Evolutionary conservation across 1,140 invertebrate genomes (phyloP).

Genomic region (Pogonomyrmex californicus): DNA sequence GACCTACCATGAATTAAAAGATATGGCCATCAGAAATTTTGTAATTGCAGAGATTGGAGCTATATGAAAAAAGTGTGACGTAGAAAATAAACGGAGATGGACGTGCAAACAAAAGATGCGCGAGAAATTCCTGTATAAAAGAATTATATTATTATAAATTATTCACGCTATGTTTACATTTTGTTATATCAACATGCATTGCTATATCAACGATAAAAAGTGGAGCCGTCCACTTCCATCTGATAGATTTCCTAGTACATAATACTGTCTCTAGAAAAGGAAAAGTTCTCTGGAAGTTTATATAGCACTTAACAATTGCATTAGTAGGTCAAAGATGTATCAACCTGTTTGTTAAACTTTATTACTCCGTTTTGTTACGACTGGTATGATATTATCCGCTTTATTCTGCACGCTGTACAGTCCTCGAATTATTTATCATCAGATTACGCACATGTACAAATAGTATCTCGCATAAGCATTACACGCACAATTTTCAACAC

Average conservation of each 20-base stretch:
- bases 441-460: constrained; percentile 17
- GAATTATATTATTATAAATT: constrained; percentile 13
- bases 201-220: not conserved
- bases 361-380: constrained; percentile 36
- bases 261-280: constrained; percentile 39
- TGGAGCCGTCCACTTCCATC: not conserved
- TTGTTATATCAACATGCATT: not conserved
- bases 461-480: not conserved
- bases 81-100: not conserved
- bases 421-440: constrained; percentile 50
- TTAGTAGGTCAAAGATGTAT: constrained; percentile 60
- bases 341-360: constrained; percentile 55
- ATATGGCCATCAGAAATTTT: constrained; percentile 9
- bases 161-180: constrained; percentile 27
- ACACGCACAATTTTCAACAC: not conserved
- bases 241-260: constrained; percentile 24
- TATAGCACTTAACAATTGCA: constrained; percentile 52
- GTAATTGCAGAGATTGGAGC: not conserved
- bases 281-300: constrained; percentile 35
- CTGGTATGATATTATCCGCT: constrained; percentile 12
- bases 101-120: not conserved
- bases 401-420: constrained; percentile 18
- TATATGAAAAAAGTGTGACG: not conserved
- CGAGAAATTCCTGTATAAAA: not conserved
- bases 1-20: not conserved